A percentile compares a stretch with the other conserved stretches of the same genome.
Evolutionary conservation across 30 jellyfish, hydroid and myxozoan genomes (phyloP).

Genomic region (Rhopilema esculentum): DNA sequence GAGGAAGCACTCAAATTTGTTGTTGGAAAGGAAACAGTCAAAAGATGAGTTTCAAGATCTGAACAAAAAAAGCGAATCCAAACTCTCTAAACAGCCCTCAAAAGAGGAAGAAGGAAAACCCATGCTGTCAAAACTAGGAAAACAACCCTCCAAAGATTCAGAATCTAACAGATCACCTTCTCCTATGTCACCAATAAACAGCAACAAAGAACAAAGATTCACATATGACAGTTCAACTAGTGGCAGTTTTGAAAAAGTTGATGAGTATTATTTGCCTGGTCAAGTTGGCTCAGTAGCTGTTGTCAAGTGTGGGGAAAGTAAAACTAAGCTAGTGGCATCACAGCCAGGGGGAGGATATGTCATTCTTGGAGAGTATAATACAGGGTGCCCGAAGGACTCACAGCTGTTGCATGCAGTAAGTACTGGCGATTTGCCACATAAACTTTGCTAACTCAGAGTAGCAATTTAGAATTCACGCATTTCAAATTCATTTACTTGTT

Average conservation of each 20-base stretch:
- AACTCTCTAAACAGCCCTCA: constrained; percentile 24
- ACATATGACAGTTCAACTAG: neutral
- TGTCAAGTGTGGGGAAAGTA: constrained; percentile 43
- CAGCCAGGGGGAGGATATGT: constrained; percentile 97
- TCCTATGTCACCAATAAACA: constrained; percentile 42
- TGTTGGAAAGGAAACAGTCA: constrained; percentile 8
- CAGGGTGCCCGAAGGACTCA: constrained; percentile 3
- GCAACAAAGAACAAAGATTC: constrained; percentile 9
- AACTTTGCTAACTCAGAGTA: too few species aligned
- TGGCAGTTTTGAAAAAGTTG: constrained; percentile 24
- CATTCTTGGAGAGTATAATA: constrained; percentile 68
- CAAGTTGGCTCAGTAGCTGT: constrained; percentile 91
- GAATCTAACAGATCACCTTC: constrained; percentile 42
- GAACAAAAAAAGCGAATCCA: neutral
- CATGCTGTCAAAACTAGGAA: constrained; percentile 13
- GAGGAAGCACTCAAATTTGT: too few species aligned
- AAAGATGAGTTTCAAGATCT: constrained; percentile 36
- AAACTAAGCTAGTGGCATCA: constrained; percentile 80
- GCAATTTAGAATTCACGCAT: too few species aligned
- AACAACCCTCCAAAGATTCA: constrained; percentile 74
- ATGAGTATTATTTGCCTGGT: constrained; percentile 70
- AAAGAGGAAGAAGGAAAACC: constrained; percentile 23
- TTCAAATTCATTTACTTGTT: too few species aligned
- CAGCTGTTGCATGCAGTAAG: neutral
- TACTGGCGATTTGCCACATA: neutral